Percentiles rank a stretch among this genome's conserved stretches.
These are phyloP conservation scores for Colaptes auratus DNA, from an alignment of 2,113 vertebrate genomes.

Conservation along the genomic window DNA sequence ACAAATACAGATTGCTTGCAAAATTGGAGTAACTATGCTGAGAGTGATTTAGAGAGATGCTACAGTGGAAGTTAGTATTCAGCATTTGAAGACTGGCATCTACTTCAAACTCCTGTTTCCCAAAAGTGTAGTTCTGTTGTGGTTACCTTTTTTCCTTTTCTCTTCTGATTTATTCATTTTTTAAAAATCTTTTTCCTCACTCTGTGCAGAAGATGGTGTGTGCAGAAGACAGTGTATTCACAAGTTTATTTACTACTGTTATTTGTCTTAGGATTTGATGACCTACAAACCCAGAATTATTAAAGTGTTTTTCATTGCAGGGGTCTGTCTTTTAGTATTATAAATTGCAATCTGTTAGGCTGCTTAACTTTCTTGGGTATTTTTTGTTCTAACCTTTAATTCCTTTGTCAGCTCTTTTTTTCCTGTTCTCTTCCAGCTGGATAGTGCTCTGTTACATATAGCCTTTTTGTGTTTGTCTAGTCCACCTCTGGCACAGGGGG, in stretches of 20 bases:
- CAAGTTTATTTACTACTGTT: background rate
- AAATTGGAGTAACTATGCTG: background rate
- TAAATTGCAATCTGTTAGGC: background rate
- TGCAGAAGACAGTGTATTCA: background rate
- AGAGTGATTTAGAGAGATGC: background rate
- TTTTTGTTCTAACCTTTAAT: background rate
- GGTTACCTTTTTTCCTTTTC: background rate
- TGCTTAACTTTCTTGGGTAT: background rate
- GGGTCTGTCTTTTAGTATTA: background rate
- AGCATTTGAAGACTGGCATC: background rate
- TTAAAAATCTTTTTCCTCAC: background rate
- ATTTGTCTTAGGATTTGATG: background rate
- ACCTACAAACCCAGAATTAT: background rate
- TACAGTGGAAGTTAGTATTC: background rate
- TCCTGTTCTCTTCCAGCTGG: background rate
- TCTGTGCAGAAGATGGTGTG: accelerated
- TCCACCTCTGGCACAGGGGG: background rate
- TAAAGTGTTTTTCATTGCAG: background rate
- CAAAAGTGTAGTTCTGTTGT: background rate
- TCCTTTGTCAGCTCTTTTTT: background rate
- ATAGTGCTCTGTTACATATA: background rate
- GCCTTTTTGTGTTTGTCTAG: background rate
- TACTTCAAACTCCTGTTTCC: background rate
- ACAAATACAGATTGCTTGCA: background rate
- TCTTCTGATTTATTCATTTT: too few species aligned